Evolutionary conservation across 1,140 invertebrate genomes (phyloP).

Genomic region (Polypedilum pembai): DNA sequence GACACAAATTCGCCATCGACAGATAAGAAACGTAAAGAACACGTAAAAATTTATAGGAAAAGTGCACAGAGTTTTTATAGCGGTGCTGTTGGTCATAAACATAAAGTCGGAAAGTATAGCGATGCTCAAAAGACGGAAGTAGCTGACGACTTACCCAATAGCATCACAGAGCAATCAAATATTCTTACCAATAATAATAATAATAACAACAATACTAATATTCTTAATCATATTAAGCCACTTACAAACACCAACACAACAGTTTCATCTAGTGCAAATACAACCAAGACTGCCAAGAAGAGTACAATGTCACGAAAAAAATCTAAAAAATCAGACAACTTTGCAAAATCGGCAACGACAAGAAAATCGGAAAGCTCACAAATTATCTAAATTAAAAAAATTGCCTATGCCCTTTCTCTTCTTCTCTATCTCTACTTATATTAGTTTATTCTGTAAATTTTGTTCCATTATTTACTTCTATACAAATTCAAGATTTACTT

Average conservation of each 20-base stretch:
- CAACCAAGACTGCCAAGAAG: constrained; percentile 1
- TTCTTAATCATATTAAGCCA: not conserved
- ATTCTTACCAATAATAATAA: not conserved
- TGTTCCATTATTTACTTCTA: too few relatives aligned
- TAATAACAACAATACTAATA: not conserved
- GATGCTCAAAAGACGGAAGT: constrained; percentile 21
- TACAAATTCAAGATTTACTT: too few relatives aligned
- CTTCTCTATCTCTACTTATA: too few relatives aligned
- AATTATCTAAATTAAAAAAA: not conserved
- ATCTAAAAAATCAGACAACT: not conserved
- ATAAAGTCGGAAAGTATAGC: constrained; percentile 7
- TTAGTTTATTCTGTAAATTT: too few relatives aligned
- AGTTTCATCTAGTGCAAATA: not conserved
- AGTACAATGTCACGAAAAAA: constrained; percentile 15
- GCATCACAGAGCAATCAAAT: constrained; percentile 17
- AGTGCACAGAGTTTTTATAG: not conserved
- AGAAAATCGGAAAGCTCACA: constrained; percentile 16
- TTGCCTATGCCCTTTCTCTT: too few relatives aligned
- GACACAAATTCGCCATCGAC: not conserved
- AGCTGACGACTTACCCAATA: not conserved
- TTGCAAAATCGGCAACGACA: not conserved
- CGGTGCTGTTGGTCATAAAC: constrained; percentile 23
- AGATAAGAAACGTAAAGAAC: not conserved
- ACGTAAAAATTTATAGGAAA: not conserved
- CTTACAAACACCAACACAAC: not conserved